A percentile compares a stretch with the other conserved stretches of the same genome.
Conservation (phyloP, 2,113 vertebrate genomes). For the Burhinus bistriatus region DNA sequence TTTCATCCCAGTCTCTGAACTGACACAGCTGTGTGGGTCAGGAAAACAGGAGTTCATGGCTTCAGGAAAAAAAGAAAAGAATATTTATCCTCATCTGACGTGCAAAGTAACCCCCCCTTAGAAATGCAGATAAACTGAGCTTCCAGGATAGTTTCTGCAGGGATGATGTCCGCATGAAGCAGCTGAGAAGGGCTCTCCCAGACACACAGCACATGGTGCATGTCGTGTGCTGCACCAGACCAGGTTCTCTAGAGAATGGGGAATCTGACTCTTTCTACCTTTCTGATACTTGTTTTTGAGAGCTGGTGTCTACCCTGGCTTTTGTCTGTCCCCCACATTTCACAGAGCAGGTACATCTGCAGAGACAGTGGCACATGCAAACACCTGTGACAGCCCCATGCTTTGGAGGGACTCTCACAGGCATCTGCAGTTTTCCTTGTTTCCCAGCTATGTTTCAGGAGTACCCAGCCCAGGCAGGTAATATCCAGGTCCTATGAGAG, state of each 20-base stretch:
- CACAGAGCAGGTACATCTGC: background rate
- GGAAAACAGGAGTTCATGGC: background rate
- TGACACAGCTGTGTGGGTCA: background rate
- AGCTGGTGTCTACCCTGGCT: background rate
- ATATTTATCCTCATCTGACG: background rate
- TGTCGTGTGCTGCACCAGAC: background rate
- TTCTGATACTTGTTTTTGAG: background rate
- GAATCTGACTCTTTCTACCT: background rate
- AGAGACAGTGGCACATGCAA: background rate
- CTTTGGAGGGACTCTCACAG: background rate
- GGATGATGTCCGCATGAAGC: background rate
- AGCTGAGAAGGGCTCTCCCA: background rate
- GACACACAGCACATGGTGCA: background rate
- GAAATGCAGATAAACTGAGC: background rate
- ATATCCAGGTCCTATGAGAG: background rate
- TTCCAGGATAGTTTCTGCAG: background rate
- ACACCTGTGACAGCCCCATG: background rate
- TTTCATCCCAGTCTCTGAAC: background rate
- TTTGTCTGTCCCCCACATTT: background rate
- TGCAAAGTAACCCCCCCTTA: background rate
- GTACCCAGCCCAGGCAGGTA: background rate
- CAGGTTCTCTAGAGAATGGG: background rate
- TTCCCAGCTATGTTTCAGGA: background rate
- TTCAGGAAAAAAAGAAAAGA: background rate
- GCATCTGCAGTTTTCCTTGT: background rate